Conservation (phyloP, 2,797 vertebrate genomes). For the Enteromius unitaeniatus region DNA sequence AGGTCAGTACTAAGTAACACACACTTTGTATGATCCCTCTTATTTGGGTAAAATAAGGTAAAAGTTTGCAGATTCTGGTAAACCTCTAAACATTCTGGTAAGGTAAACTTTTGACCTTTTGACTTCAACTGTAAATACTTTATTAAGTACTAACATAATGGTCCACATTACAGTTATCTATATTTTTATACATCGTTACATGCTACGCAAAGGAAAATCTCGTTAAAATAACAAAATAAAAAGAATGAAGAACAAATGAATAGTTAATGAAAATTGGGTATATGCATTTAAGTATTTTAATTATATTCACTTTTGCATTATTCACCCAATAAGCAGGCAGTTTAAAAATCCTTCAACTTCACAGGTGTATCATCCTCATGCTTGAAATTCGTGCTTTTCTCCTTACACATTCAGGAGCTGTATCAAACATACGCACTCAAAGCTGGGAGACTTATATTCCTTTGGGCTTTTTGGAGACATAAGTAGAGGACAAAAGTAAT, state of each 20-base stretch:
- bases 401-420: neutral
- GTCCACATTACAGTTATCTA: neutral
- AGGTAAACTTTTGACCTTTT: too few relatives aligned
- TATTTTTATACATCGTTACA: neutral
- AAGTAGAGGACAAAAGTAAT: slow-evolving; percentile 32
- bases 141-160: neutral
- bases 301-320: neutral
- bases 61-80: too few relatives aligned
- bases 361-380: neutral
- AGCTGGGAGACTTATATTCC: slow-evolving; percentile 19
- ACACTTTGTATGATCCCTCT: too few relatives aligned
- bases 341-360: neutral
- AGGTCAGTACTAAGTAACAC: too few relatives aligned
- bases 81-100: too few relatives aligned
- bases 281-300: too few relatives aligned
- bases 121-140: too few relatives aligned
- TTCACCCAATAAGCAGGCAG: neutral
- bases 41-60: too few relatives aligned
- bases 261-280: too few relatives aligned
- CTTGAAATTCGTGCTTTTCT: slow-evolving; percentile 11
- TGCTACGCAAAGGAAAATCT: neutral
- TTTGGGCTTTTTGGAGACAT: slow-evolving; percentile 25
- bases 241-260: neutral
- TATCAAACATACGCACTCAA: neutral
- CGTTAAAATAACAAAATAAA: neutral